Evolutionary conservation across 2,888 invertebrate genomes (phyloP).

Genomic region (Amaurobius ferox): DNA sequence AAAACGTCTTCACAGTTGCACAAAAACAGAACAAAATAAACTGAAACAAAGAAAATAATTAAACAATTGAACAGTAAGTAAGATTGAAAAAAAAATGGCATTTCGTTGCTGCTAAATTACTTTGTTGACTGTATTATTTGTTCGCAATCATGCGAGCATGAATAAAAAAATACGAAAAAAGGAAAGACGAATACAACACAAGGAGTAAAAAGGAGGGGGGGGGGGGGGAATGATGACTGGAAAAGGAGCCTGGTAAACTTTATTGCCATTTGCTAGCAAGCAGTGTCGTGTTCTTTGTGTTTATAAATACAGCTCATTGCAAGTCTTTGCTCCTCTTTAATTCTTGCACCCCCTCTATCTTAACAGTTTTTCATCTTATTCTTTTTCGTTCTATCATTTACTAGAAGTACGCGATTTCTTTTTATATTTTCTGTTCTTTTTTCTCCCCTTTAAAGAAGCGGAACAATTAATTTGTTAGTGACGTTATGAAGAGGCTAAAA

Average conservation of each 20-base stretch:
- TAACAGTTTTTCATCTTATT: constrained; percentile 49
- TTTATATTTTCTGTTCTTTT: constrained; percentile 25
- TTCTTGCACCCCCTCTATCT: constrained; percentile 67
- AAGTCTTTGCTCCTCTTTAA: constrained; percentile 64
- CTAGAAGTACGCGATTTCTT: constrained; percentile 25
- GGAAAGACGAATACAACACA: constrained; percentile 19
- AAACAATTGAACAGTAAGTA: constrained; percentile 62
- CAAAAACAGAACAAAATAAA: neutral
- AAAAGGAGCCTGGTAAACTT: constrained; percentile 70
- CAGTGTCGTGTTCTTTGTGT: constrained; percentile 70
- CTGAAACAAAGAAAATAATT: constrained; percentile 61
- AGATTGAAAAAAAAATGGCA: constrained; percentile 26
- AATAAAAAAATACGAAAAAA: constrained; percentile 46
- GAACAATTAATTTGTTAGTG: constrained; percentile 72
- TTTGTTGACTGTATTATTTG: constrained; percentile 72
- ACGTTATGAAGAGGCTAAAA: constrained; percentile 54
- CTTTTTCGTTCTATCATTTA: constrained; percentile 58
- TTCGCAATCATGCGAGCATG: constrained; percentile 67
- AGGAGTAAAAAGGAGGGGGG: constrained; percentile 13
- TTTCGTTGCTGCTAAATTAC: constrained; percentile 69
- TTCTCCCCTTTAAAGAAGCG: constrained; percentile 51
- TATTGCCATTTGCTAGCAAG: constrained; percentile 71
- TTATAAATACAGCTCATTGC: constrained; percentile 71
- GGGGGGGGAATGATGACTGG: constrained; percentile 41
- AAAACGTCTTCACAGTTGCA: neutral